Evolutionary conservation across 2,113 vertebrate genomes (phyloP).

Genomic region (Myocastor coypus): DNA sequence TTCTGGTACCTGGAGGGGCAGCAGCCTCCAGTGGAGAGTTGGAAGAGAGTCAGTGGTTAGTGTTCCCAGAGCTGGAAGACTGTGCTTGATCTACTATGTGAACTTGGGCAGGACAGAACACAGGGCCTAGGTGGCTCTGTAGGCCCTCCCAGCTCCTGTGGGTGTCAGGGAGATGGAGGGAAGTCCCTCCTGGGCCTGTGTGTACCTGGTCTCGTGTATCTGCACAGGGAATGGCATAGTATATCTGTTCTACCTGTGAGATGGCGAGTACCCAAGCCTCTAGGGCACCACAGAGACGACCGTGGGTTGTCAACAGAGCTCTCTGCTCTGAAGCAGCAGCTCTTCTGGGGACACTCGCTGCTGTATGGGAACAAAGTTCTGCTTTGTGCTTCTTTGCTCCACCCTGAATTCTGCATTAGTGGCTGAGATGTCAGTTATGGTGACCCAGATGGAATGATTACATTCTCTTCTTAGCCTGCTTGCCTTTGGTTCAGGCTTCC

Average conservation of each 20-base stretch:
- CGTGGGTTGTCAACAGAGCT: not conserved
- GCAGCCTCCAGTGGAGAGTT: not conserved
- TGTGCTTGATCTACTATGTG: conserved; percentile 4
- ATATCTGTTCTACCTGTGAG: not conserved
- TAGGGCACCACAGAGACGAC: not conserved
- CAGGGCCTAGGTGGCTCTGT: not conserved
- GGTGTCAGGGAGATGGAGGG: not conserved
- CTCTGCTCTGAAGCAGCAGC: fast-evolving
- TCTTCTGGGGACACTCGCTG: not conserved
- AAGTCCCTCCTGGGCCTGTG: not conserved
- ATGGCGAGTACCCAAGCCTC: not conserved
- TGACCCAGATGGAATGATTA: not conserved
- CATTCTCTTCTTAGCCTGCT: not conserved
- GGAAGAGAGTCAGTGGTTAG: not conserved
- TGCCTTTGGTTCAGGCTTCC: not conserved
- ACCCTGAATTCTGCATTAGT: not conserved
- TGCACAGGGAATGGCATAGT: not conserved
- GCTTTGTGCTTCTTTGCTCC: not conserved
- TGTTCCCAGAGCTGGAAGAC: not conserved
- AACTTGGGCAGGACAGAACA: not conserved
- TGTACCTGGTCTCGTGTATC: not conserved
- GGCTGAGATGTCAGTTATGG: not conserved
- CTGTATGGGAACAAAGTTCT: fast-evolving
- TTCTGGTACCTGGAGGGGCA: not conserved
- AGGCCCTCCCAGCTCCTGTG: not conserved